Base-by-base conservation (phyloP, 2,113 vertebrate genomes). In the Columbina picui region DNA sequence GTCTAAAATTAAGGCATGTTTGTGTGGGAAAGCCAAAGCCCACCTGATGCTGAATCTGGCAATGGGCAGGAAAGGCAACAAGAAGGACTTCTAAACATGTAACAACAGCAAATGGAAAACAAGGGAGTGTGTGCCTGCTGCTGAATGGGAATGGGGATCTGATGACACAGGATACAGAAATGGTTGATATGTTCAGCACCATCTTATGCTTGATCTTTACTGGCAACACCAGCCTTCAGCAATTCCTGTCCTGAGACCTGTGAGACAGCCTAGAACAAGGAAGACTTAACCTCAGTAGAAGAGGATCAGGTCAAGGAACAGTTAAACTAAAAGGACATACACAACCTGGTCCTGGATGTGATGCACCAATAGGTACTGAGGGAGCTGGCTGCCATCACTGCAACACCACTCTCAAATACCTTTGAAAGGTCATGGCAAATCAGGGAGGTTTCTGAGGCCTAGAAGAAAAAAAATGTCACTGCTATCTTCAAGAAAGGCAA, bases 91-190 rank as follows among this genome's bases (percentile, higher is more conserved):
- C n/a, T 65, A 41, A 16, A 45, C 9, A 18, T 45, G 18, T 19
- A 45, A 19, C 43, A 45, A 45, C 17, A 45, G 43, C 43, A 45
- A 45, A 45, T 45, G 43, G 17, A 45, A 45, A 45, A 45, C 43
- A 45, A 50, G 12, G 7, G 52, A 16, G 38, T 25, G 43, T 64
- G 55, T 25, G 7, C 38, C 12, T 0, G 0, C 21, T 50, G 27
- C 15, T 22, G 41, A 41, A 50, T 8, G 26, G 41, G 16, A 88
- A 26, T 15, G 22, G 13, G 10, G 18, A 70, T 8, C 23, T 67
- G 29, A 8, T 64, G 39, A 64, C 32, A 41, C 3, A 60, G 34
- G 18, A 34, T 23, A 11, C 7, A 8, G 30, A 55, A 45, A 55
- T 60, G 18, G 12, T 14, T 77, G 64, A 68, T 38, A 9, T 38